Evolutionary conservation across 2,888 invertebrate species (phyloP).

Genomic region (Gymnocheta viridis): DNA sequence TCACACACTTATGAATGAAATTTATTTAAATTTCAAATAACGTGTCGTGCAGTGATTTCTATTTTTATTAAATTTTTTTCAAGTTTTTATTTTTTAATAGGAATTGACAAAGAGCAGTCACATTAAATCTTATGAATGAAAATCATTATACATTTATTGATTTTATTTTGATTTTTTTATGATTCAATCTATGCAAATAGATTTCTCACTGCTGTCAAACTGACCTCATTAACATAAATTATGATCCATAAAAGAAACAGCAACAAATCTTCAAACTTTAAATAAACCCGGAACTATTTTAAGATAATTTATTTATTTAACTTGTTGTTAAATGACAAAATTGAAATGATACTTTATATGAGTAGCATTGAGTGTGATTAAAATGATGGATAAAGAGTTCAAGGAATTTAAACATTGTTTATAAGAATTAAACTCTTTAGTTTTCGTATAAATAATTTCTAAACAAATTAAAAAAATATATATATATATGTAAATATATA

Average conservation of each 20-base stretch:
- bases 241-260: conserved; percentile 58
- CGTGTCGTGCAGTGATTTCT: conserved; percentile 31
- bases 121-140: conserved; percentile 63
- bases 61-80: not conserved
- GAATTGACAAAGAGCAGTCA: not conserved
- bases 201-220: conserved; percentile 66
- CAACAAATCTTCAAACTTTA: conserved; percentile 28
- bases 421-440: not conserved
- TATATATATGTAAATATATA: too few relatives aligned
- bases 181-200: conserved; percentile 32
- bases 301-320: conserved; percentile 4
- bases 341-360: not conserved
- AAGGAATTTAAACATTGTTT: too few relatives aligned
- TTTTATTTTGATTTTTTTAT: conserved; percentile 39
- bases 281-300: conserved; percentile 65
- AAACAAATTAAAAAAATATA: too few relatives aligned
- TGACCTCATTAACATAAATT: conserved; percentile 67
- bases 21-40: conserved; percentile 11
- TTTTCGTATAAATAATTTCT: too few relatives aligned
- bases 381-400: not conserved
- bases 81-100: conserved; percentile 22
- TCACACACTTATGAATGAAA: conserved; percentile 22
- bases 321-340: not conserved
- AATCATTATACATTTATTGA: conserved; percentile 32
- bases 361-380: not conserved